phyloP scores from a whole-genome alignment of 1,140 invertebrate genomes.

The Drosophila ercepeae region DNA sequence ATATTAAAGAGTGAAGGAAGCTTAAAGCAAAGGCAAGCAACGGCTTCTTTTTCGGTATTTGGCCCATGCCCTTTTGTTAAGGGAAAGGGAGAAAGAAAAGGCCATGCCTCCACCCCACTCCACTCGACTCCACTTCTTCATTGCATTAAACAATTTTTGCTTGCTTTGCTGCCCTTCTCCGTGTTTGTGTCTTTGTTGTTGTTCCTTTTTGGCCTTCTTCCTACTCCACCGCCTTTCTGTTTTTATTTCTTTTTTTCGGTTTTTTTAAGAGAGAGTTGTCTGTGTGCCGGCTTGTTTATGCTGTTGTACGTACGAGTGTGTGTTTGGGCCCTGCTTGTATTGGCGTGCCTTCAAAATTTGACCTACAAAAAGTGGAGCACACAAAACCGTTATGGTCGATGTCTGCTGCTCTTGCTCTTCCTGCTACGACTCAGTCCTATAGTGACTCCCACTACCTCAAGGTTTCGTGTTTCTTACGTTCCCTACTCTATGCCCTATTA shows the following conservation, averaged over 20 bases:
- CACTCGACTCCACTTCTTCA: constrained; percentile 16
- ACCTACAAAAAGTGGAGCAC: constrained; percentile 68
- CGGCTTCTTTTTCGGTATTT: constrained; percentile 11
- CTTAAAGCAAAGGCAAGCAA: constrained; percentile 5
- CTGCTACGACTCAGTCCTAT: neutral
- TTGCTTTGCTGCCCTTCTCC: constrained; percentile 6
- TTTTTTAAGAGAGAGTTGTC: constrained; percentile 20
- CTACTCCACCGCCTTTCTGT: constrained; percentile 13
- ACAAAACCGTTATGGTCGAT: constrained; percentile 41
- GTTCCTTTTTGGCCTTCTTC: constrained; percentile 39
- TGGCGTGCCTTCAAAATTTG: constrained; percentile 57
- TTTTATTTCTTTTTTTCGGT: constrained; percentile 17
- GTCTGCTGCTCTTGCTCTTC: constrained; percentile 4
- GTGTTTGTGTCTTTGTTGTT: constrained; percentile 47
- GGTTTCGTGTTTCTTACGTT: no score
- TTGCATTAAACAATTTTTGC: constrained; percentile 36
- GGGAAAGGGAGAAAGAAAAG: constrained; percentile 12
- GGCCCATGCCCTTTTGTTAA: constrained; percentile 1
- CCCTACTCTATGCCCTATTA: no score
- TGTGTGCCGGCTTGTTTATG: constrained; percentile 45
- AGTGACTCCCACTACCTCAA: neutral
- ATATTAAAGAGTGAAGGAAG: constrained; percentile 37
- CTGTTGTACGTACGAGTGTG: constrained; percentile 20
- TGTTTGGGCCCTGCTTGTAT: constrained; percentile 25
- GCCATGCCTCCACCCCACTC: constrained; percentile 15